Conservation (phyloP, 2,797 vertebrate species). For the Enteromius paludinosus region DNA sequence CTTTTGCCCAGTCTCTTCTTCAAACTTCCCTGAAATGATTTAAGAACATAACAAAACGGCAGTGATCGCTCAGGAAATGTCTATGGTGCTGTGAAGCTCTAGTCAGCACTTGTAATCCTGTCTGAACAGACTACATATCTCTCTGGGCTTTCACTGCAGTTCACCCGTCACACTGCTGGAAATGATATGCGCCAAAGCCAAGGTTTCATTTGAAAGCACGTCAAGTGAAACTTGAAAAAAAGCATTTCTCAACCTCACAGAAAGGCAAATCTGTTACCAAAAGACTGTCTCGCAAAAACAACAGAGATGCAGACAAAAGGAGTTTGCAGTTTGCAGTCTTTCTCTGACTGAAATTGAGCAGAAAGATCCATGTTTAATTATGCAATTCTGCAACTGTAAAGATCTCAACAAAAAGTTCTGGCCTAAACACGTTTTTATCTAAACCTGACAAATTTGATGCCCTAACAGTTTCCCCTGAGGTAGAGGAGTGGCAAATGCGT, state of each 20-base stretch:
- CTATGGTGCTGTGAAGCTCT: conserved; percentile 20
- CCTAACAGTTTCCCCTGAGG: conserved; percentile 7
- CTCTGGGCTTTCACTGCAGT: conserved; percentile 63
- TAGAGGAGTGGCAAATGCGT: neutral
- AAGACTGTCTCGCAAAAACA: conserved; percentile 17
- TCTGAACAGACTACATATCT: conserved; percentile 68
- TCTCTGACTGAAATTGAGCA: neutral
- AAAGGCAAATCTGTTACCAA: conserved; percentile 45
- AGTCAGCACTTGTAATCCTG: conserved; percentile 68
- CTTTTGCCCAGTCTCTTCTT: neutral
- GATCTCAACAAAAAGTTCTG: neutral
- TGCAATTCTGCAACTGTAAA: neutral
- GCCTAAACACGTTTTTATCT: neutral
- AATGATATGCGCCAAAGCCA: conserved; percentile 74
- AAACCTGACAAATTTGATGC: conserved; percentile 18
- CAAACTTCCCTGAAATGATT: neutral
- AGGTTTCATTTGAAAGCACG: conserved; percentile 63
- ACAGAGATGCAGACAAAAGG: neutral
- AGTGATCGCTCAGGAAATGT: neutral
- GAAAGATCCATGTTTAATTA: neutral
- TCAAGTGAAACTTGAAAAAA: conserved; percentile 59
- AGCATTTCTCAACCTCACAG: conserved; percentile 54
- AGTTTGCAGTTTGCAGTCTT: neutral
- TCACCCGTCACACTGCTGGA: conserved; percentile 69
- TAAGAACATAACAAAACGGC: neutral